Base-by-base conservation (phyloP, 2,888 invertebrate species). In the Azorinus chamasolen region DNA sequence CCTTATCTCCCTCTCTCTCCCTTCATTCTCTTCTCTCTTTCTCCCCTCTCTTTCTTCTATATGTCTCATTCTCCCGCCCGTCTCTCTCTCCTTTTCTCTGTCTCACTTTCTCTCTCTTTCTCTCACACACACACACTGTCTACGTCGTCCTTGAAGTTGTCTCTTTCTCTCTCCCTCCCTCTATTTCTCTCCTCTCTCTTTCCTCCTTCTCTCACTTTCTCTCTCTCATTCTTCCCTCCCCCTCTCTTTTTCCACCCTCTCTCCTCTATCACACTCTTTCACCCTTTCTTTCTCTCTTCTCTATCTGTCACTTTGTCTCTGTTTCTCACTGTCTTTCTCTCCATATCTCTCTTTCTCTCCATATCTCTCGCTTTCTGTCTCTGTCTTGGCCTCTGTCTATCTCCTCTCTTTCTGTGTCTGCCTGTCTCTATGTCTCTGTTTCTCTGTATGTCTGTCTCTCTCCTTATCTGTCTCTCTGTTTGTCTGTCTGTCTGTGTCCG, bases 1-100 rank as follows among this genome's bases (percentile, higher is more conserved):
- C n/a, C n/a, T n/a, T n/a, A 16, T 48, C 18, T 48, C 48, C 16
- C 41, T 41, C 41, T n/a, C n/a, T n/a, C n/a, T 41, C 41, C 16
- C 41, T 41, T 41, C 41, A 12, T 16, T 41, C 41, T 48, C 48
- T 48, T n/a, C 18, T 48, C 48, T 48, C 18, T 48, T 20, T n/a
- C n/a, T n/a, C n/a, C n/a, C n/a, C n/a, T n/a, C n/a, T n/a, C n/a
- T n/a, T n/a, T n/a, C n/a, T n/a, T n/a, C n/a, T n/a, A n/a, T n/a
- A n/a, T n/a, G n/a, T n/a, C n/a, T n/a, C n/a, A n/a, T n/a, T n/a
- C n/a, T n/a, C n/a, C n/a, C n/a, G n/a, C n/a, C n/a, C n/a, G n/a
- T n/a, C n/a, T n/a, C n/a, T n/a, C n/a, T n/a, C n/a, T n/a, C n/a
- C n/a, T n/a, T n/a, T n/a, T n/a, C n/a, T n/a, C n/a, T n/a, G n/a